Evolutionary conservation across 2,113 vertebrate genomes (phyloP), one percentile per base, ranked within the genome.

Genomic region (Xenotilapia longispinis): DNA sequence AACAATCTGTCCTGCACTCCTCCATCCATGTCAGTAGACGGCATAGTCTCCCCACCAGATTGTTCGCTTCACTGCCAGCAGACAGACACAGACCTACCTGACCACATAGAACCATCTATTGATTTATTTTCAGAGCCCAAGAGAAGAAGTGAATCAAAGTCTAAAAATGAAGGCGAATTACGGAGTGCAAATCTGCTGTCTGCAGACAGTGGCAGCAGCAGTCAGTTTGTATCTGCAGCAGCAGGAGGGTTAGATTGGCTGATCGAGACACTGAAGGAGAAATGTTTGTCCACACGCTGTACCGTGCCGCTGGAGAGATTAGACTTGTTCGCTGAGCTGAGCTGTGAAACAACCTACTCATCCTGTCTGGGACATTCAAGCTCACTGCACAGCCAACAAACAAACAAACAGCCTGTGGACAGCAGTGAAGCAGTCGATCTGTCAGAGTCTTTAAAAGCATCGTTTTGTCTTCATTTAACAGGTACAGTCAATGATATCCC

Each of bases 231-330:
- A 65, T 95, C 94, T 1, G 88, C 91, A 14, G 38, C 81, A 10
- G 33, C 79, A 10, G 89, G 81, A 45, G 89, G 68, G 23, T 36
- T 92, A 3, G 87, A 91, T 60, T 94, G 92, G 89, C 82, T 94
- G 7, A 55, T 73, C 1, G 86, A 95, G 23, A 54, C 36, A 75
- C 79, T 96, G 36, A 96, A 93, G 63, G 80, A 93, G 47, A 87
- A 88, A 47, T 95, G 94, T 87, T 63, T 95, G 90, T 83, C 73
- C 11, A n/a, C 81, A 31, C 26, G 3, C 63, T 95, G 94, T 89
- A 82, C 60, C 1, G 94, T 95, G 87, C 87, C 31, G 38, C 81
- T 95, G 12, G 60, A 90, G 53, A 94, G 91, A 85, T 51, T 94
- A n/a, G 51, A 91, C 73, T 13, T 8, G 63, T 23, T 58, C 21